Conservation (phyloP, 1,140 invertebrate species). For the Sitophilus oryzae region DNA sequence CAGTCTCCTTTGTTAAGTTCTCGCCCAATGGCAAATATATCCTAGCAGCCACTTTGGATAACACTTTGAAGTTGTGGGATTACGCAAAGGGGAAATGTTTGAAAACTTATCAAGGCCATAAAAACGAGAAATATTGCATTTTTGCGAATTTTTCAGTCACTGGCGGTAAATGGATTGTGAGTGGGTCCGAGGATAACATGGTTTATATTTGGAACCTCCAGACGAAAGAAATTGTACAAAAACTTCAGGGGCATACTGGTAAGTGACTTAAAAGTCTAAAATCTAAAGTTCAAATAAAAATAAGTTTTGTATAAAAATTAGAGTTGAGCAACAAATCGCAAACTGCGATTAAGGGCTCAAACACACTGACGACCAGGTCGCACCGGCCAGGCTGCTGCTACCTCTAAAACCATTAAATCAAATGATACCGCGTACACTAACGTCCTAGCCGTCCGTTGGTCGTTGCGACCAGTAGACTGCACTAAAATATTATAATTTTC, state of each 20-base stretch:
- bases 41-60: slow-evolving; percentile 94
- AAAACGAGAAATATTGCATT: slow-evolving; percentile 99
- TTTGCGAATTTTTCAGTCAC: slow-evolving; percentile 99
- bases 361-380: too few relatives aligned
- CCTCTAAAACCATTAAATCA: too few relatives aligned
- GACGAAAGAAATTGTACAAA: slow-evolving; percentile 98
- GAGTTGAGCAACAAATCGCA: too few relatives aligned
- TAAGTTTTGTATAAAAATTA: slow-evolving; percentile 5
- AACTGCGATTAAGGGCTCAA: too few relatives aligned
- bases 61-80: slow-evolving; percentile 98
- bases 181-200: slow-evolving; percentile 98
- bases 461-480: too few relatives aligned
- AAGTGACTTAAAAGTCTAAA: slow-evolving; percentile 31
- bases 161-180: slow-evolving; percentile 99
- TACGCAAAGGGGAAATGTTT: slow-evolving; percentile 97
- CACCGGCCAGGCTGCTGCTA: too few relatives aligned
- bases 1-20: slow-evolving; percentile 99
- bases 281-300: too few relatives aligned
- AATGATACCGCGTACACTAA: too few relatives aligned
- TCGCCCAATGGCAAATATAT: slow-evolving; percentile 99
- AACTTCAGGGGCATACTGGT: slow-evolving; percentile 92
- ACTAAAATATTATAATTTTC: too few relatives aligned
- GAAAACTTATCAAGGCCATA: slow-evolving; percentile 96
- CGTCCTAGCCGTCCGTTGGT: too few relatives aligned
- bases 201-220: slow-evolving; percentile 99